These are phyloP conservation scores for Drosophila infuscata DNA, from an alignment of 2,888 invertebrate species.

Conservation along the genomic window DNA sequence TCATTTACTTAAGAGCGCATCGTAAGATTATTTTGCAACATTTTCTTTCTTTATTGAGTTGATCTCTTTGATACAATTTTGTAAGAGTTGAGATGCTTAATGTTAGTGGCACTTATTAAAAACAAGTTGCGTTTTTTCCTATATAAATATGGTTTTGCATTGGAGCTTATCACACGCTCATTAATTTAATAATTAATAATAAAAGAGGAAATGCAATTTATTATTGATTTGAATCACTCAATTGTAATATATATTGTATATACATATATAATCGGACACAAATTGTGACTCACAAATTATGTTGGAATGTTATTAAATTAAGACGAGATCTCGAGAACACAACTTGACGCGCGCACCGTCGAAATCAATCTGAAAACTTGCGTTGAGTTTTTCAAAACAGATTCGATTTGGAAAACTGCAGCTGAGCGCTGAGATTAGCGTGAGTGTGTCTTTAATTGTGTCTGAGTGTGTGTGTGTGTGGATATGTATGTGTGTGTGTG, in stretches of 20 bases:
- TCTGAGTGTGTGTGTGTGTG: slow-evolving; percentile 5
- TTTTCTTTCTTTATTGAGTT: neutral
- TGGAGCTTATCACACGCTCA: neutral
- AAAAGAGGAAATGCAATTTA: neutral
- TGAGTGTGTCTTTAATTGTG: neutral
- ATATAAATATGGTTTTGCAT: neutral
- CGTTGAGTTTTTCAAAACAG: slow-evolving; percentile 66
- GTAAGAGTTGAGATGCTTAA: neutral
- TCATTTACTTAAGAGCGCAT: slow-evolving; percentile 1
- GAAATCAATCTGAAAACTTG: slow-evolving; percentile 80
- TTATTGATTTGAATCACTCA: neutral
- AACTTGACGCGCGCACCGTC: slow-evolving; percentile 73
- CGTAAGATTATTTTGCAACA: neutral
- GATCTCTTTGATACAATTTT: neutral
- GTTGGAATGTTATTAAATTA: neutral
- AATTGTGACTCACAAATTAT: slow-evolving; percentile 23
- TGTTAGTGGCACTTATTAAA: neutral
- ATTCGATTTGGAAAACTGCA: slow-evolving; percentile 69
- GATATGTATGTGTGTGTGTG: neutral
- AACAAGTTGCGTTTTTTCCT: neutral
- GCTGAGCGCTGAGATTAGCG: slow-evolving; percentile 16
- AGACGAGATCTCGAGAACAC: slow-evolving; percentile 25
- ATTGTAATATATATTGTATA: neutral
- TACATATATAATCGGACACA: neutral
- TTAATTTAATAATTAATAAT: neutral